Evolutionary conservation across 2,113 vertebrate species (phyloP).

Genomic region (Centropristis striata): DNA sequence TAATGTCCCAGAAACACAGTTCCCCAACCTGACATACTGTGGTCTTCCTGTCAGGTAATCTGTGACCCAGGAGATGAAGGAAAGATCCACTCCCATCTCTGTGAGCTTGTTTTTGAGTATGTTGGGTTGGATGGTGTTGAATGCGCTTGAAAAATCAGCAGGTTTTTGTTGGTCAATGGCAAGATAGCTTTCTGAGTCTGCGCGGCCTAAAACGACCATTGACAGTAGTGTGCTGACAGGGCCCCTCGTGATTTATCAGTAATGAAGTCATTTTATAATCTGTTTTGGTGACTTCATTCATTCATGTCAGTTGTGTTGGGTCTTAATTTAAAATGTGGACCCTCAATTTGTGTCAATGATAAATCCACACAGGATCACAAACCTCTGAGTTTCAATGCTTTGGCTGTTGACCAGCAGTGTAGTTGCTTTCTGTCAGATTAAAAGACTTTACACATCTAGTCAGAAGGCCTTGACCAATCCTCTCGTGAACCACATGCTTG

Average conservation of each 20-base stretch:
- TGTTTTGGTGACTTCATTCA: not conserved
- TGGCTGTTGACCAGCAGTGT: not conserved
- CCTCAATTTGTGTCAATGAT: not conserved
- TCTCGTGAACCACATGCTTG: conserved; percentile 50
- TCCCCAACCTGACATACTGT: too few relatives aligned
- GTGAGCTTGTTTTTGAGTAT: too few relatives aligned
- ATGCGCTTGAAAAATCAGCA: too few relatives aligned
- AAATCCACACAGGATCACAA: not conserved
- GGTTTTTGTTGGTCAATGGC: too few relatives aligned
- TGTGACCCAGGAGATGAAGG: too few relatives aligned
- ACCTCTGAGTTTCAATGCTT: not conserved
- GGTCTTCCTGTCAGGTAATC: too few relatives aligned
- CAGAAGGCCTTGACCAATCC: conserved; percentile 18
- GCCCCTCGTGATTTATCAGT: conserved; percentile 3
- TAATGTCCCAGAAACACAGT: too few relatives aligned
- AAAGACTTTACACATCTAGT: not conserved
- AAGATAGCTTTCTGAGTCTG: too few relatives aligned
- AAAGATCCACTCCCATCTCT: too few relatives aligned
- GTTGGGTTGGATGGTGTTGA: too few relatives aligned
- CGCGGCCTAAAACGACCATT: too few relatives aligned
- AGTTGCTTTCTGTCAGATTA: conserved; percentile 13
- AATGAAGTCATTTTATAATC: not conserved
- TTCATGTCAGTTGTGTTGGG: not conserved
- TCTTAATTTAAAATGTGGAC: not conserved
- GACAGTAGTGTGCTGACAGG: too few relatives aligned